A percentile compares a stretch with the other conserved stretches of the same genome.
phyloP scores from a whole-genome alignment of 2,888 invertebrate species.

The Trachelus stipa region DNA sequence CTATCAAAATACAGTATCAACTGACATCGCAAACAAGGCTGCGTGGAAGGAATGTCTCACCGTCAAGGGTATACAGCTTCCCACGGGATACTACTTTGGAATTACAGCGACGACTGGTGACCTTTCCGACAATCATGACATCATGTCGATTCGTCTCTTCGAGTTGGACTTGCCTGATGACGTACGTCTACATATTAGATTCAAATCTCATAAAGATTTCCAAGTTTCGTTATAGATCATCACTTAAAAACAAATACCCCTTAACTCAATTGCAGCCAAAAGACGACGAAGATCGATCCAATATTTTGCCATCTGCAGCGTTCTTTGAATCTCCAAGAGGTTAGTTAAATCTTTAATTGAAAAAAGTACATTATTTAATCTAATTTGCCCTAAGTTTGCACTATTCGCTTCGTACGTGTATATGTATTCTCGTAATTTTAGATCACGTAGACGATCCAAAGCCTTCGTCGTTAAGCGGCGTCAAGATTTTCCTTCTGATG shows the following conservation, averaged over 20 bases:
- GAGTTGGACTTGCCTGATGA: slow-evolving; percentile 86
- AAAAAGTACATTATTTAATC: neutral
- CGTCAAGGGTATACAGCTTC: slow-evolving; percentile 89
- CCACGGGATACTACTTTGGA: slow-evolving; percentile 96
- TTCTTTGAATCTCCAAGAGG: slow-evolving; percentile 89
- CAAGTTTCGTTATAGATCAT: no score
- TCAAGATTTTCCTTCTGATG: slow-evolving; percentile 91
- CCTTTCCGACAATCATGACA: slow-evolving; percentile 95
- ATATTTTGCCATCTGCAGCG: slow-evolving; percentile 90
- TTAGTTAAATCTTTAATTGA: slow-evolving; percentile 46
- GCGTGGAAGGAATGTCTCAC: slow-evolving; percentile 95
- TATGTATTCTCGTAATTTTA: slow-evolving; percentile 41
- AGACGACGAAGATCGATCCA: slow-evolving; percentile 79
- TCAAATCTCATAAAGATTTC: neutral
- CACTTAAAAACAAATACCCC: no score
- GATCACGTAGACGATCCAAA: slow-evolving; percentile 91
- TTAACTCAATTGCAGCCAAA: slow-evolving; percentile 68
- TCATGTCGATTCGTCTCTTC: slow-evolving; percentile 90
- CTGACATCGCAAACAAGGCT: slow-evolving; percentile 91
- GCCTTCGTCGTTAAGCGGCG: slow-evolving; percentile 86
- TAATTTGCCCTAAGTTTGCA: neutral
- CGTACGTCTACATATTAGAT: slow-evolving; percentile 59
- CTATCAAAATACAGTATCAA: slow-evolving; percentile 75
- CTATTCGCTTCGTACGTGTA: no score
- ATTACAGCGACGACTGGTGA: slow-evolving; percentile 97